Conservation (phyloP, 2,888 invertebrate species). For the Epirrita christyi region DNA sequence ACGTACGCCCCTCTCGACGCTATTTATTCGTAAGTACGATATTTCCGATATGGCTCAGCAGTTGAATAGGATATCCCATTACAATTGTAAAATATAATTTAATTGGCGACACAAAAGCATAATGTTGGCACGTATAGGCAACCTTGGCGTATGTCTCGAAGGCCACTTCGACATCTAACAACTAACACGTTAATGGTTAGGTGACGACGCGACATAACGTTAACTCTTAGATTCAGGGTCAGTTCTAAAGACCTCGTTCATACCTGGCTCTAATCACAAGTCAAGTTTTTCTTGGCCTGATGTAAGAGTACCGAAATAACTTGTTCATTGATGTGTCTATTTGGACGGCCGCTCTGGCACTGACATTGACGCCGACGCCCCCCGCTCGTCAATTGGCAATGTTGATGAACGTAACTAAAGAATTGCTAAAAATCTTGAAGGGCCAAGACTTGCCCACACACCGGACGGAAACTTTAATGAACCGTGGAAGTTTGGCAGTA, state of each 20-base stretch:
- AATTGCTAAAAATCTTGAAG: constrained; percentile 8
- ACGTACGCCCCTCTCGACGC: constrained; percentile 83
- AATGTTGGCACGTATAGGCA: constrained; percentile 21
- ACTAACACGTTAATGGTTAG: constrained; percentile 10
- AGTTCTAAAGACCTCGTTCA: constrained; percentile 40
- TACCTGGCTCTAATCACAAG: constrained; percentile 55
- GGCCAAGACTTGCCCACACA: constrained; percentile 11
- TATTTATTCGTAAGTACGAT: constrained; percentile 81
- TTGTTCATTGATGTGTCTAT: constrained; percentile 70
- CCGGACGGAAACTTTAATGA: constrained; percentile 32
- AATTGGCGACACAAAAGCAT: constrained; percentile 1
- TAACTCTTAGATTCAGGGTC: constrained; percentile 43
- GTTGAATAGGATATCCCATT: constrained; percentile 22
- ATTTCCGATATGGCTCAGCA: constrained; percentile 12
- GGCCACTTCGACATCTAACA: constrained; percentile 15
- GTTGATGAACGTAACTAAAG: constrained; percentile 37
- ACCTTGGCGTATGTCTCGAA: constrained; percentile 12
- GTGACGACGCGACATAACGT: constrained; percentile 12
- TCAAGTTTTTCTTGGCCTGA: constrained; percentile 71
- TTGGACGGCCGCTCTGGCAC: constrained; percentile 69
- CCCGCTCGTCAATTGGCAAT: constrained; percentile 65
- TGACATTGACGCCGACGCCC: constrained; percentile 73
- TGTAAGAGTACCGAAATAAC: constrained; percentile 68
- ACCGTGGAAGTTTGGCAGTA: constrained; percentile 40
- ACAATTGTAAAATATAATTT: constrained; percentile 12